These are phyloP conservation scores for Chelonus insularis DNA, from an alignment of 1,140 invertebrate genomes.

Conservation along the genomic window DNA sequence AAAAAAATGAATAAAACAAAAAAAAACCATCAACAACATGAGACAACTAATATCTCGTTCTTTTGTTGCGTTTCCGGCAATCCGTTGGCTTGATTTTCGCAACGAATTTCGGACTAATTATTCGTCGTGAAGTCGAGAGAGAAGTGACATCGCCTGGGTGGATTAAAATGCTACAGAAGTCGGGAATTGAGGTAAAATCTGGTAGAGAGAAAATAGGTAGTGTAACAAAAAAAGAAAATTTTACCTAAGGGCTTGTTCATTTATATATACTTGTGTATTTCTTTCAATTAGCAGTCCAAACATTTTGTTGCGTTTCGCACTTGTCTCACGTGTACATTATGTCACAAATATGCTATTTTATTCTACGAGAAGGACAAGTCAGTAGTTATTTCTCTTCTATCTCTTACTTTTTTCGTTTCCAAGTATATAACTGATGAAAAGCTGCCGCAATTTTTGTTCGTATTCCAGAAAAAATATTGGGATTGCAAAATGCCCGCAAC, in stretches of 20 bases:
- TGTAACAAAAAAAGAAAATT: conserved; percentile 18
- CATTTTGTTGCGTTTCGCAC: conserved; percentile 24
- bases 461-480: background rate
- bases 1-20: background rate
- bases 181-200: conserved; percentile 25
- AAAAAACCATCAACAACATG: background rate
- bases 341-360: conserved; percentile 11
- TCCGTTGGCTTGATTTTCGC: conserved; percentile 41
- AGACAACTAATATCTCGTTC: conserved; percentile 48
- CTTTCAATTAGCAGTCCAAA: conserved; percentile 1
- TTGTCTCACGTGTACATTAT: conserved; percentile 20
- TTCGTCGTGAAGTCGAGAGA: conserved; percentile 39
- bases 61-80: conserved; percentile 55
- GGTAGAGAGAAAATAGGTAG: conserved; percentile 2
- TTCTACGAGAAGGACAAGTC: background rate
- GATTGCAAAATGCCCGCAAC: conserved; percentile 5
- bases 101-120: conserved; percentile 58
- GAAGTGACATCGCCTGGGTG: conserved; percentile 24
- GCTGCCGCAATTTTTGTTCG: background rate
- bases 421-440: conserved; percentile 21
- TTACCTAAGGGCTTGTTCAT: conserved; percentile 8
- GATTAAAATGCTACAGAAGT: conserved; percentile 26
- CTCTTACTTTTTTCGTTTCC: too few relatives aligned
- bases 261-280: conserved; percentile 28
- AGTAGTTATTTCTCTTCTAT: too few relatives aligned